phyloP scores from a whole-genome alignment of 1,140 invertebrate genomes.

The Zaprionus kolodkinae region DNA sequence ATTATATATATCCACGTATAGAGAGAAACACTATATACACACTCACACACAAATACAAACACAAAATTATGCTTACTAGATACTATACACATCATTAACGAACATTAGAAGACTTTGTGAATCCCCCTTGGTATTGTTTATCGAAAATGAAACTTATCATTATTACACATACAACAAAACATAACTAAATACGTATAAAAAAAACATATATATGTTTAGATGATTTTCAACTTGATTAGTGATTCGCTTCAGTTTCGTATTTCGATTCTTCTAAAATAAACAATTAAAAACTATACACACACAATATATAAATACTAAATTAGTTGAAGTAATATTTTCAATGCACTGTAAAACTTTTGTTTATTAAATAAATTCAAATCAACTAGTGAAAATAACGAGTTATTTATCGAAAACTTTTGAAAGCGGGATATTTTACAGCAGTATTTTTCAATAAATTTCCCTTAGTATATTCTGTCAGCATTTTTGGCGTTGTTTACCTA shows the following conservation, averaged over 20 bases:
- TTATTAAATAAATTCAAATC: slow-evolving; percentile 68
- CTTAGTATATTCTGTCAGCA: neutral
- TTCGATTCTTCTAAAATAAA: slow-evolving; percentile 48
- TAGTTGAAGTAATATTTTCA: slow-evolving; percentile 65
- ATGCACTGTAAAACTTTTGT: slow-evolving; percentile 68
- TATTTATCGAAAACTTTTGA: neutral
- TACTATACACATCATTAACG: slow-evolving; percentile 25
- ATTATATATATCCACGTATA: slow-evolving; percentile 23
- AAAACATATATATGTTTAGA: slow-evolving; percentile 42
- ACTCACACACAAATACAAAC: slow-evolving; percentile 9
- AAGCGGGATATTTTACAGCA: neutral
- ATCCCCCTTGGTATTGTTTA: slow-evolving; percentile 62
- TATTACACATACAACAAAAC: slow-evolving; percentile 13
- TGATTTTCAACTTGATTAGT: slow-evolving; percentile 50
- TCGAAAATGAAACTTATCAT: slow-evolving; percentile 38
- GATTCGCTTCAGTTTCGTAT: slow-evolving; percentile 56
- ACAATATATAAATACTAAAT: slow-evolving; percentile 34
- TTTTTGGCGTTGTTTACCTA: neutral
- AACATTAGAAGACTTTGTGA: slow-evolving; percentile 39
- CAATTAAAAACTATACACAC: slow-evolving; percentile 58
- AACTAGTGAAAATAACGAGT: slow-evolving; percentile 40
- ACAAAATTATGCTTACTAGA: slow-evolving; percentile 27
- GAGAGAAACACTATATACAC: slow-evolving; percentile 40
- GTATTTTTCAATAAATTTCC: neutral
- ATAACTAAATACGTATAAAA: slow-evolving; percentile 33